Conservation (phyloP, 2,797 vertebrate genomes). For the Trachurus trachurus region DNA sequence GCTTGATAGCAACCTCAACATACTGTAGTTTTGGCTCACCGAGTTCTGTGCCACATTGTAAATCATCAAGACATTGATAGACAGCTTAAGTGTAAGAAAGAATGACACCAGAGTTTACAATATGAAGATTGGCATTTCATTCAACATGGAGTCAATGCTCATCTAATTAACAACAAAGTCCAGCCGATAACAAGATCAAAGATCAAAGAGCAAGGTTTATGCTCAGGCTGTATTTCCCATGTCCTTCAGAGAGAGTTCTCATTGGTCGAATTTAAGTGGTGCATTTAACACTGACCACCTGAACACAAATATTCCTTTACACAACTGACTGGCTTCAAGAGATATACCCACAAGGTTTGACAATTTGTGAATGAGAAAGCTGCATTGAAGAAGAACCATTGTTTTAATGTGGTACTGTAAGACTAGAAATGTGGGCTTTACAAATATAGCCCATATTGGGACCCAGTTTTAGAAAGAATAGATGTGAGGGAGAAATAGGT, state of each 20-base stretch:
- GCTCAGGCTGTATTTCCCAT: too few species aligned
- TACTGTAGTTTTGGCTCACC: neutral
- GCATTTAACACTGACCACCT: too few species aligned
- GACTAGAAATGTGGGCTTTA: neutral
- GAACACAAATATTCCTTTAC: neutral
- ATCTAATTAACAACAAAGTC: too few species aligned
- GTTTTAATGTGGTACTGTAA: neutral
- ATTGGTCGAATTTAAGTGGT: too few species aligned
- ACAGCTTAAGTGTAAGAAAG: neutral
- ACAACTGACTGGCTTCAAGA: neutral
- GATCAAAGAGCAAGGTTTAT: too few species aligned
- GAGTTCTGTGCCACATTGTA: neutral
- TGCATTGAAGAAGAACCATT: neutral
- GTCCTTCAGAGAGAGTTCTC: too few species aligned
- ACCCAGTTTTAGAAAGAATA: slow-evolving; percentile 10
- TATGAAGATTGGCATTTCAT: neutral
- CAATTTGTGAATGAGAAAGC: neutral
- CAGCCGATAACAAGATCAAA: too few species aligned
- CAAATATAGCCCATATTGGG: neutral
- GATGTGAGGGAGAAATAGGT: slow-evolving; percentile 15
- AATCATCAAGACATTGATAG: neutral
- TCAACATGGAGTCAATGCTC: too few species aligned
- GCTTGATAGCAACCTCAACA: neutral
- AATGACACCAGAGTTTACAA: neutral
- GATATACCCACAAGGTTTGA: neutral